Evolutionary conservation across 2,113 vertebrate genomes (phyloP).

Genomic region (Stictonetta naevosa): DNA sequence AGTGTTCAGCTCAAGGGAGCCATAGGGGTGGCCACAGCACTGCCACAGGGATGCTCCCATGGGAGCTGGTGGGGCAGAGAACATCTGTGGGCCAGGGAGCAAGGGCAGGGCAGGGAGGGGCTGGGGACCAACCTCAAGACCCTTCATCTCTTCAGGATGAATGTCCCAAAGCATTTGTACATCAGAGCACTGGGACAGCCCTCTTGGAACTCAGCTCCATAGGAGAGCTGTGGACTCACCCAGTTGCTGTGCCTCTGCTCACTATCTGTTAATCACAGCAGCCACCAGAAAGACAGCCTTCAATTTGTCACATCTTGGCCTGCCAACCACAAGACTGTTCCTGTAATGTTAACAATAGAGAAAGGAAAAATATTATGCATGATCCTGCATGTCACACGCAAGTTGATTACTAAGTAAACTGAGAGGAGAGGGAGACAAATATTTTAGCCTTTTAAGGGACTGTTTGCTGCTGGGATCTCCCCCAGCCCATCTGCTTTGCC

Average conservation of each 20-base stretch:
- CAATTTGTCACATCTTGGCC: fast-evolving
- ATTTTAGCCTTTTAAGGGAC: neutral
- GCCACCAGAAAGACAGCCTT: neutral
- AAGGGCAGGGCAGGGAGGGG: too few species aligned
- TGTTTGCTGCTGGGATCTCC: neutral
- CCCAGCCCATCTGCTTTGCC: neutral
- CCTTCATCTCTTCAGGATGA: neutral
- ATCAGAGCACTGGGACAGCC: too few species aligned
- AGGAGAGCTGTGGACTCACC: neutral
- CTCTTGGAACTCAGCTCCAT: neutral
- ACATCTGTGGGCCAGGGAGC: too few species aligned
- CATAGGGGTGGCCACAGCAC: neutral
- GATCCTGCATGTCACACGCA: neutral
- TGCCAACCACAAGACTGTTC: neutral
- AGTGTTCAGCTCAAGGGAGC: neutral
- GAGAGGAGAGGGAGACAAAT: neutral
- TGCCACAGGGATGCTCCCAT: neutral
- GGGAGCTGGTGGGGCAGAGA: neutral
- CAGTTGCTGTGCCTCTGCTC: neutral
- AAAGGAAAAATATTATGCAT: fast-evolving
- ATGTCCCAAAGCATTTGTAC: neutral
- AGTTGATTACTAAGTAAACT: neutral
- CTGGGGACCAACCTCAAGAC: fast-evolving
- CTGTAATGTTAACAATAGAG: neutral
- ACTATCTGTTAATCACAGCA: neutral